Conservation (phyloP, 1,140 invertebrate species). For the Drosophila parabipectinata region DNA sequence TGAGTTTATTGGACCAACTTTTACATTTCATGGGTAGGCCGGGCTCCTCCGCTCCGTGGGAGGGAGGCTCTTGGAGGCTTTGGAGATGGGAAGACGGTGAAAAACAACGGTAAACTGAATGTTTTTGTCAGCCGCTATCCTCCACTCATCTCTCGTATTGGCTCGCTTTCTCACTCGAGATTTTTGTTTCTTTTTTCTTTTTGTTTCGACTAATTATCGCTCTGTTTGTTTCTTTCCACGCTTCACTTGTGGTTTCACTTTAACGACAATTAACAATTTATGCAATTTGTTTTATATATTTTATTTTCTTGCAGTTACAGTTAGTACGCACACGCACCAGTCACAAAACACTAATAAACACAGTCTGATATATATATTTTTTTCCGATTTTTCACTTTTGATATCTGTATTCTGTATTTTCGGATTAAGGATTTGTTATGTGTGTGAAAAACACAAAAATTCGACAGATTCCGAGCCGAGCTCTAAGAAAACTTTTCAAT, state of each 20-base stretch:
- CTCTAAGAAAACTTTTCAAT: neutral
- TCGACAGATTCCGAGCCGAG: neutral
- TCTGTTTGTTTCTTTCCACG: slow-evolving; percentile 20
- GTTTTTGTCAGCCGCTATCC: slow-evolving; percentile 25
- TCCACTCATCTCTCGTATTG: slow-evolving; percentile 9
- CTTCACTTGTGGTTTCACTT: slow-evolving; percentile 30
- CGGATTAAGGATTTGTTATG: neutral
- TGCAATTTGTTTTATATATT: neutral
- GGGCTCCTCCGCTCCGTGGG: slow-evolving; percentile 33
- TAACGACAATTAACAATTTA: slow-evolving; percentile 14
- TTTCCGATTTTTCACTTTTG: neutral
- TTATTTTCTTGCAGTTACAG: slow-evolving; percentile 6
- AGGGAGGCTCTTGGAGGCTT: neutral
- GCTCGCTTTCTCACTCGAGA: slow-evolving; percentile 2
- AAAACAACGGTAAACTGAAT: slow-evolving; percentile 45
- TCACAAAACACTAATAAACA: neutral
- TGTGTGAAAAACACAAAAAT: neutral
- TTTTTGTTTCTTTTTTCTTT: slow-evolving; percentile 1
- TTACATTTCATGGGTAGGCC: slow-evolving; percentile 83
- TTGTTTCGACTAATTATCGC: slow-evolving; percentile 5
- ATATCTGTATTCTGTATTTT: neutral
- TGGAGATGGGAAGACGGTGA: slow-evolving; percentile 13
- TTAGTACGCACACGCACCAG: neutral
- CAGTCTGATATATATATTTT: slow-evolving; percentile 1
- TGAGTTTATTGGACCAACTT: slow-evolving; percentile 84